Base-by-base conservation (phyloP, 2,888 invertebrate species). In the Leuctra nigra region DNA sequence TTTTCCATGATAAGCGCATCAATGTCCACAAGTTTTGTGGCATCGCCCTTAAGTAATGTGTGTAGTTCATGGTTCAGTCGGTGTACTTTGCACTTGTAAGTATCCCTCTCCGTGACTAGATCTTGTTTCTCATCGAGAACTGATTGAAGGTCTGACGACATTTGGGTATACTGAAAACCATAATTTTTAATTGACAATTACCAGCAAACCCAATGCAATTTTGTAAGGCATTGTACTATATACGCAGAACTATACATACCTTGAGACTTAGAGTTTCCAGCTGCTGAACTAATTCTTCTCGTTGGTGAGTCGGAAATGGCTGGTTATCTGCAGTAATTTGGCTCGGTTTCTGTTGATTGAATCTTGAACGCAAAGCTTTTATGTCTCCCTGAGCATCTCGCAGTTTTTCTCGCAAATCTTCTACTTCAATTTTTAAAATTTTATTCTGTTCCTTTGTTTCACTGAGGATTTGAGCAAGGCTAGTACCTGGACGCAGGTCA, bases 71-170 rank as follows among this genome's bases (percentile, higher is more conserved):
- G 84, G 70, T 91, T 91, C 20, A 91, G 75, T 9, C 90, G 76
- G 67, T 89, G 88, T 2, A 87, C 86, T 74, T 91, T 91, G 64
- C 81, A 84, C 68, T 88, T 87, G 68, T 87, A 91, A 22, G 87
- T 86, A 70, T 91, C 91, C 59, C 90, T 76, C 68, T 91, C 90
- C 4, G 81, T 83, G 16, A 85, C 81, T 29, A 87, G 70, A 67
- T 91, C 91, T 67, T 91, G 90, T 67, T 91, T 91, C 68, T 91
- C 91, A 70, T 91, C 91, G 44, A 91, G 70, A 24, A 89, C 79
- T 4, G 84, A 80, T 68, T 89, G 82, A 29, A 91, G 77, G 71
- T 92, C 91, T 46, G 82, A 75, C 66, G 86, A 83, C 48, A 91
- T 71, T 71, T 89, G 87, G 62, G 79, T 78, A 68, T 82, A 86